Conservation (phyloP, 2,797 vertebrate species). For the Xiphophorus birchmanni region DNA sequence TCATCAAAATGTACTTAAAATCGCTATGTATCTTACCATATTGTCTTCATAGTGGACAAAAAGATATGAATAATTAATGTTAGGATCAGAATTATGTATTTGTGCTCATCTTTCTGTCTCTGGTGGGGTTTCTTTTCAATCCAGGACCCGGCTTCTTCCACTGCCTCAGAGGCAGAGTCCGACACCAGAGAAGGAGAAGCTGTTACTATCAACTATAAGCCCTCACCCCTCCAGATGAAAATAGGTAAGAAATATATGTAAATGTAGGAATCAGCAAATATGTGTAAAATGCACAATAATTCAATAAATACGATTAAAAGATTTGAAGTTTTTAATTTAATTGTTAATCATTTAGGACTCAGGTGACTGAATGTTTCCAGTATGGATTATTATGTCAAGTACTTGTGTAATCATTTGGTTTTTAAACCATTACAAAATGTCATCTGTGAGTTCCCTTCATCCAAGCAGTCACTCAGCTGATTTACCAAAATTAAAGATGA, state of each 20-base stretch:
- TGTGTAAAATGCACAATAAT: not conserved
- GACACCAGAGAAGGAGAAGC: conserved; percentile 92
- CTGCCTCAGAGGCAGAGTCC: conserved; percentile 92
- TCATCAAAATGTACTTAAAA: not conserved
- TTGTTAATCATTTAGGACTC: not conserved
- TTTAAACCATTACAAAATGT: not conserved
- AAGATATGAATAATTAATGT: conserved; percentile 35
- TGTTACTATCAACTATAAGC: conserved; percentile 97
- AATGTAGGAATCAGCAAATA: not conserved
- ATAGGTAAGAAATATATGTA: conserved; percentile 77
- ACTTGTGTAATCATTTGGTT: not conserved
- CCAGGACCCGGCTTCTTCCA: conserved; percentile 92
- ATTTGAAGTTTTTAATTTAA: not conserved
- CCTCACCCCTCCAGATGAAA: conserved; percentile 97
- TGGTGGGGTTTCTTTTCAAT: conserved; percentile 9
- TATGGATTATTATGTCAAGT: not conserved
- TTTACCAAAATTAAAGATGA: not conserved
- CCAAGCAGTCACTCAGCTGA: not conserved
- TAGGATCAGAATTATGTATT: conserved; percentile 33
- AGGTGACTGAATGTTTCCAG: not conserved
- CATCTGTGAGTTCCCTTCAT: not conserved
- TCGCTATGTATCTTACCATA: not conserved
- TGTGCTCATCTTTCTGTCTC: conserved; percentile 37
- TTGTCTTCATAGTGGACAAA: conserved; percentile 6
- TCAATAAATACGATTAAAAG: not conserved